Conservation (phyloP, 2,888 invertebrate species). For the Latheticus oryzae region DNA sequence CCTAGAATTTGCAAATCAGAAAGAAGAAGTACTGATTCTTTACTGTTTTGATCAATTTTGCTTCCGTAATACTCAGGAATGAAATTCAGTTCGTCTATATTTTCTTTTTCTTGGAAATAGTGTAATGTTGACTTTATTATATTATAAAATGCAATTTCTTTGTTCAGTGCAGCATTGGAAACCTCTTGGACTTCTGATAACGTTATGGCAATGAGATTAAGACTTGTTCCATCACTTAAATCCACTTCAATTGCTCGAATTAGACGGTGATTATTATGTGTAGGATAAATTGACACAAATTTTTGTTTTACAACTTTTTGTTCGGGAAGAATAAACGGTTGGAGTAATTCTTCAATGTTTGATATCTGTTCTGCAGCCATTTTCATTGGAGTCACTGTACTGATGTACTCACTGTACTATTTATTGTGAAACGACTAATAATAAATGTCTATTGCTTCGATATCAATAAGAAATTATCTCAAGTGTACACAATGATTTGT, state of each 20-base stretch:
- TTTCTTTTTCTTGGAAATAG: conserved; percentile 1
- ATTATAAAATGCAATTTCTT: conserved; percentile 1
- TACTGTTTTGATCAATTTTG: not conserved
- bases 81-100: not conserved
- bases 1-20: not conserved
- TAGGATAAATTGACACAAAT: too few relatives aligned
- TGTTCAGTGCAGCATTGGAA: too few relatives aligned
- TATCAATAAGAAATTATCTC: conserved; percentile 6
- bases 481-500: conserved; percentile 3
- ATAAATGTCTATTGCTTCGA: too few relatives aligned
- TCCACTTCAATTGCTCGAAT: not conserved
- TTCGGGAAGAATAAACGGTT: too few relatives aligned
- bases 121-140: conserved; percentile 2
- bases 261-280: not conserved
- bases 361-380: too few relatives aligned
- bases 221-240: conserved; percentile 1
- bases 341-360: conserved; percentile 7
- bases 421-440: too few relatives aligned
- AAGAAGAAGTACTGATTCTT: too few relatives aligned
- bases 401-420: too few relatives aligned
- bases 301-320: too few relatives aligned
- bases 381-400: too few relatives aligned
- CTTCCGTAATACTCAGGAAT: not conserved
- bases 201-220: conserved; percentile 1
- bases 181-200: too few relatives aligned